Evolutionary conservation across 2,888 invertebrate species (phyloP), one percentile per base, ranked within the genome.

Genomic region (Chrysolina oricalcia): DNA sequence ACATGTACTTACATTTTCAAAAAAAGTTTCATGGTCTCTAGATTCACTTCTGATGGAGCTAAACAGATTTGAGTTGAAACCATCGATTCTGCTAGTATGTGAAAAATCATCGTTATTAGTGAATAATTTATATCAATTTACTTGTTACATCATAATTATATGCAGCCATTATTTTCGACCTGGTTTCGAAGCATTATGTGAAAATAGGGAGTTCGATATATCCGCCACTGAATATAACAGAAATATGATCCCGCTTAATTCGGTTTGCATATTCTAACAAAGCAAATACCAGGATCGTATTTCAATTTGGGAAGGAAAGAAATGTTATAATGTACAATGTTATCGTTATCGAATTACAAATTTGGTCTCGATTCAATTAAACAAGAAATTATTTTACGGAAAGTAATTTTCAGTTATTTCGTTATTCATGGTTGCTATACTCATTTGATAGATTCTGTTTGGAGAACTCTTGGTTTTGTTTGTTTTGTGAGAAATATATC

Each of bases 221-320:
- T 10, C 53, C 68, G 68, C 68, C 68, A 53, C 13, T 68, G 68
- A 40, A 17, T 40, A 40, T 27, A 17, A 27, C 40, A 53, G 68
- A 53, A 68, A 68, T 56, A 40, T 68, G 68, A 68, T 21, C 53
- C 56, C 50, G 19, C 15, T 53, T 68, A 68, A 68, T 68, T 68
- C 53, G 56, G 53, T 56, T 68, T 68, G 69, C 72, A 77, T 73
- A 76, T 77, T 77, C 72, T 74, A 70, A 72, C 77, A 77, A 77
- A 77, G 74, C 74, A 77, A 77, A 73, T 77, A 75, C 74, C 17
- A 63, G 67, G 46, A 67, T 77, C 74, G 65, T 17, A 64, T 77
- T 77, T 70, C 77, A 70, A 66, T 77, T 77, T 73, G 70, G 77
- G 75, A 75, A 70, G 74, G 74, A 77, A 76, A 53, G 68, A 68